Conservation (phyloP, 35 echinoderm and acorn worm species). For the Diadema setosum region DNA sequence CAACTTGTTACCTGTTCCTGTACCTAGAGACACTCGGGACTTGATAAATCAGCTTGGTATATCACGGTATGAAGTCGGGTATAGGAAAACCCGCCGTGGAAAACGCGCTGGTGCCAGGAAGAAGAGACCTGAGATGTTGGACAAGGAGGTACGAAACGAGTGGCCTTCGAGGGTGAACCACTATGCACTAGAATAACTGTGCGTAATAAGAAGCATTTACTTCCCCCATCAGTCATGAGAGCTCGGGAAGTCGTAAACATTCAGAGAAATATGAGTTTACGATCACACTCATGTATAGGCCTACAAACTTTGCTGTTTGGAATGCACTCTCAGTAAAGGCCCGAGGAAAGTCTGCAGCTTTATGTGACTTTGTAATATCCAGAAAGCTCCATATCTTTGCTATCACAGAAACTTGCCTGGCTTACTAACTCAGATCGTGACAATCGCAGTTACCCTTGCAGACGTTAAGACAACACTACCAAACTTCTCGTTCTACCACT, state of each 20-base stretch:
- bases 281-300: not conserved
- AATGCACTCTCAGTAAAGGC: constrained; percentile 27
- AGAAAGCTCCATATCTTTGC: constrained; percentile 2
- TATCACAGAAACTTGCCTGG: constrained; percentile 26
- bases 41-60: not conserved
- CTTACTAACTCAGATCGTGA: not conserved
- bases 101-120: not conserved
- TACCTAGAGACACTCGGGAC: not conserved
- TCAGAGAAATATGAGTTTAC: not conserved
- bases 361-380: constrained; percentile 39
- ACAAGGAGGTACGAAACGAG: not conserved
- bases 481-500: not conserved
- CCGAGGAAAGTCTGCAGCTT: not conserved
- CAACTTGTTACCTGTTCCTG: not conserved
- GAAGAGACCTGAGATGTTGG: not conserved
- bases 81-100: not conserved
- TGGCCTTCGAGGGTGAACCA: not conserved
- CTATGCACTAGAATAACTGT: not conserved
- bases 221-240: not conserved
- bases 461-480: not conserved
- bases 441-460: not conserved
- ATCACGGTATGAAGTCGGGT: not conserved
- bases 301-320: constrained; percentile 1
- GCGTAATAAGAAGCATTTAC: not conserved
- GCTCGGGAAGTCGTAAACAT: not conserved